Percentiles rank a stretch among this genome's conserved stretches.
Evolutionary conservation across 1,140 invertebrate genomes (phyloP).

Genomic region (Ptiloglossa arizonensis): DNA sequence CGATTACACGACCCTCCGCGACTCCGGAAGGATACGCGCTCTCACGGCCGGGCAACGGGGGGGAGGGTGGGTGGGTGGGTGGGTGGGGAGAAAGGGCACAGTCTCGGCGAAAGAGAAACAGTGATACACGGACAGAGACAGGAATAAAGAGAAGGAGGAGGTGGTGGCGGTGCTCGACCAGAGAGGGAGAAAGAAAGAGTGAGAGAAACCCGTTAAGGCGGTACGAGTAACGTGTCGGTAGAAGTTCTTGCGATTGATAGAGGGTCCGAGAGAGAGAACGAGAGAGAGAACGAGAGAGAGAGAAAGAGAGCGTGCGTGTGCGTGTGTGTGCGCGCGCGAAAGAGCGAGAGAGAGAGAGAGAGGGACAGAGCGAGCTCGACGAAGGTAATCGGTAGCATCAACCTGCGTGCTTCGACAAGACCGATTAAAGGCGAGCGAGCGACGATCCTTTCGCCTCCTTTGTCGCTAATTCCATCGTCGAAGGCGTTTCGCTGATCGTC

Average conservation of each 20-base stretch:
- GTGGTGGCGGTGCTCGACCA: conserved; percentile 20
- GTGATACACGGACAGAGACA: conserved; percentile 23
- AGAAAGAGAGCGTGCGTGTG: no score
- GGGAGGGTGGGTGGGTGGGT: background rate
- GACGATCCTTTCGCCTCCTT: conserved; percentile 27
- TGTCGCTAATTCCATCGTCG: conserved; percentile 13
- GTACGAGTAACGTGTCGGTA: conserved; percentile 57
- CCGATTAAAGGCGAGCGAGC: conserved; percentile 39
- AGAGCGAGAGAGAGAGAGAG: conserved; percentile 11
- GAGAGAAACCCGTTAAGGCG: conserved; percentile 66
- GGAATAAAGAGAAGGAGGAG: conserved; percentile 18
- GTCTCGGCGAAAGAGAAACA: conserved; percentile 27
- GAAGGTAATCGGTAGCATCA: conserved; percentile 59
- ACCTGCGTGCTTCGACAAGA: conserved; percentile 42
- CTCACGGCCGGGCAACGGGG: background rate
- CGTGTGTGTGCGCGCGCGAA: no score
- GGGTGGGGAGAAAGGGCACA: no score
- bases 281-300: conserved; percentile 28
- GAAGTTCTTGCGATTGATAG: conserved; percentile 66
- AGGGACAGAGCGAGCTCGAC: conserved; percentile 37
- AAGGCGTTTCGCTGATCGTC: background rate
- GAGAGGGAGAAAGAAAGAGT: conserved; percentile 26
- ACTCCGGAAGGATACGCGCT: conserved; percentile 41
- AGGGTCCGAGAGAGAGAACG: conserved; percentile 21
- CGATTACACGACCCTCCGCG: conserved; percentile 37